Conservation (phyloP, 2,888 invertebrate species). For the Acanthococcus lagerstroemiae region DNA sequence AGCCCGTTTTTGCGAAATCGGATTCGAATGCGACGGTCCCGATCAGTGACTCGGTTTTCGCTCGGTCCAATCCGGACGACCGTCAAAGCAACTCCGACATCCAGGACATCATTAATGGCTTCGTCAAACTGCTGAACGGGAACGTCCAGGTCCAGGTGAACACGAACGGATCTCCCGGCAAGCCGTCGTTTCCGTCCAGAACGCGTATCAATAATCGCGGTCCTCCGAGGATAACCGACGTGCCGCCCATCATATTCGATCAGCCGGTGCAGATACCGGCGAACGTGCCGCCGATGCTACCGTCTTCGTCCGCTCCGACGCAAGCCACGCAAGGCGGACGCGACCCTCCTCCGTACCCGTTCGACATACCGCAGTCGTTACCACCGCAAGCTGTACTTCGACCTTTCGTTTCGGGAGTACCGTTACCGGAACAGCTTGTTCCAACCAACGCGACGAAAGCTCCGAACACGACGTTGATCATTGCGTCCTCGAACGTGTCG, state of each 20-base stretch:
- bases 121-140: conserved; percentile 77
- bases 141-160: conserved; percentile 60
- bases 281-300: conserved; percentile 41
- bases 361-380: conserved; percentile 48
- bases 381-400: conserved; percentile 47
- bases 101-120: conserved; percentile 81
- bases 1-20: conserved; percentile 46
- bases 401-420: conserved; percentile 57
- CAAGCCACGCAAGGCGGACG: conserved; percentile 40
- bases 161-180: conserved; percentile 41
- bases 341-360: conserved; percentile 59
- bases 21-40: conserved; percentile 16
- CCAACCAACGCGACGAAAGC: conserved; percentile 41
- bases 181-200: conserved; percentile 56
- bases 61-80: conserved; percentile 32
- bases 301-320: conserved; percentile 37
- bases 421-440: conserved; percentile 63
- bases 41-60: background rate
- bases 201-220: conserved; percentile 82
- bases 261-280: conserved; percentile 57
- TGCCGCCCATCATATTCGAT: conserved; percentile 59
- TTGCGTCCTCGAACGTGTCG: background rate
- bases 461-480: background rate
- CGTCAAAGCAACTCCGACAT: conserved; percentile 61
- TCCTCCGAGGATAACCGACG: conserved; percentile 73